These are phyloP conservation scores for Cosmorhoe ocellata DNA, from an alignment of 2,888 invertebrate genomes.

Conservation along the genomic window DNA sequence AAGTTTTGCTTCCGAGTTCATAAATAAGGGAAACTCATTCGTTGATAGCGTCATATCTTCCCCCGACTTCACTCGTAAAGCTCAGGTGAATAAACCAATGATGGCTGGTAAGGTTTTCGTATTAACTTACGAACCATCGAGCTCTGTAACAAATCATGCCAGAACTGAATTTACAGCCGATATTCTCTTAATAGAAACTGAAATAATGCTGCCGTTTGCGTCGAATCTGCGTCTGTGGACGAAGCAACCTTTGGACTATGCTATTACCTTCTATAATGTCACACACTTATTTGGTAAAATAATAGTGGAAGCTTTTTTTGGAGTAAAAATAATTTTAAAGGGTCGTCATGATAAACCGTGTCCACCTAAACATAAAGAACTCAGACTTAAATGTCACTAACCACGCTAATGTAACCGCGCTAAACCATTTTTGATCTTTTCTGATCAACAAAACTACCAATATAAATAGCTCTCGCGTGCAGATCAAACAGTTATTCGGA, in stretches of 20 bases:
- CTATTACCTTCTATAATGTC: too few species aligned
- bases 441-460: too few species aligned
- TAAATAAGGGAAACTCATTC: conserved; percentile 11
- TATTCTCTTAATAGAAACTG: conserved; percentile 27
- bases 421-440: too few species aligned
- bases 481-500: too few species aligned
- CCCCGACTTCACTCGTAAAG: conserved; percentile 10
- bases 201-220: conserved; percentile 15
- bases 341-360: too few species aligned
- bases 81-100: conserved; percentile 18
- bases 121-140: conserved; percentile 22
- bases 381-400: too few species aligned
- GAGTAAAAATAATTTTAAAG: too few species aligned
- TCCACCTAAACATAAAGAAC: too few species aligned
- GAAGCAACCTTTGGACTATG: background rate
- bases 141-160: conserved; percentile 23
- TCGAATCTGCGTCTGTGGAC: background rate
- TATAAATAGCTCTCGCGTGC: too few species aligned
- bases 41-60: conserved; percentile 14
- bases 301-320: too few species aligned
- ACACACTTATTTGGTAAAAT: too few species aligned
- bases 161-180: conserved; percentile 23
- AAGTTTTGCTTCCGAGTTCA: background rate
- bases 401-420: too few species aligned
- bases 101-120: conserved; percentile 10